Evolutionary conservation across 2,113 vertebrate species (phyloP).

Genomic region (Neoarius graeffei): DNA sequence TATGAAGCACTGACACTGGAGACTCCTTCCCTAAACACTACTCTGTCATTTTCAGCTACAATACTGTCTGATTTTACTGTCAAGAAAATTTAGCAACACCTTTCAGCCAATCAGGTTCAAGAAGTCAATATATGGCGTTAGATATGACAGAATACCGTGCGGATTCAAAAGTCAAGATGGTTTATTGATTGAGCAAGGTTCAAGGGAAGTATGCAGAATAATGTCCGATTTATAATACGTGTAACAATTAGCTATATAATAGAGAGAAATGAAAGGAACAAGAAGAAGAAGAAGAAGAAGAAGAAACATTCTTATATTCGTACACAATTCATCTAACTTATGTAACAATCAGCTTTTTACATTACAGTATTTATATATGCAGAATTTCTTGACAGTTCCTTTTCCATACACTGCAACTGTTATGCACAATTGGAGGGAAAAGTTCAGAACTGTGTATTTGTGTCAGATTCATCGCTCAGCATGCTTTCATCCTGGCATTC

Average conservation of each 20-base stretch:
- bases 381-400: neutral
- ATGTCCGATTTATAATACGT: constrained; percentile 10
- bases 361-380: constrained; percentile 12
- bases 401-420: too few relatives aligned
- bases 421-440: neutral
- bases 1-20: neutral
- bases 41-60: neutral
- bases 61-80: neutral
- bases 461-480: neutral
- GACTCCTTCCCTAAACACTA: neutral
- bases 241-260: neutral
- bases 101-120: neutral
- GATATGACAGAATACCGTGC: neutral
- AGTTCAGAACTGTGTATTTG: constrained; percentile 13
- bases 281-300: neutral
- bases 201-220: neutral
- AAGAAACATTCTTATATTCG: neutral
- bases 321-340: neutral
- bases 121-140: neutral
- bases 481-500: constrained; percentile 68
- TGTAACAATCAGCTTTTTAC: neutral
- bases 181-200: neutral
- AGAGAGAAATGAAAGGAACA: neutral
- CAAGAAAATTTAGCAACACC: neutral
- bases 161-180: neutral